Base-by-base conservation (phyloP, 2,797 vertebrate genomes). In the Schizothorax lantsangensis region DNA sequence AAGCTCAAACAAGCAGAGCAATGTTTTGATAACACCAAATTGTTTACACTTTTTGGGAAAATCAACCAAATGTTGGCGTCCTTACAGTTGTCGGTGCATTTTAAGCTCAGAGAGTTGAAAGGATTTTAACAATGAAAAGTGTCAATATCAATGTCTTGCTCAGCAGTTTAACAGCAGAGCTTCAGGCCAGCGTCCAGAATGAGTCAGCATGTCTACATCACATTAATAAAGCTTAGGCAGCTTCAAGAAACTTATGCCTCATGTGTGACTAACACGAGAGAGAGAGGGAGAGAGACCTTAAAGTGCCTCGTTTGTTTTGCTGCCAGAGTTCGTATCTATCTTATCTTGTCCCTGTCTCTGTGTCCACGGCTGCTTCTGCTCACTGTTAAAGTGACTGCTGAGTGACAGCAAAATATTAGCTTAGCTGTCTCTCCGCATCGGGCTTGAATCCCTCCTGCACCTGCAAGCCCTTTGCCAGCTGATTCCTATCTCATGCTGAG, bases 401-500 rank as follows among this genome's bases (percentile, higher is more conserved):
- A 89, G 89, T 89, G 88, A 88, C 88, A 83, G 86, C 59, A 79
- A 83, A 89, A 88, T 89, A 88, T 88, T 83, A 89, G 84, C 83
- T 57, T 72, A 86, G 83, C 79, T 59, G 59, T 54, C 86, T 84
- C 64, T 86, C 78, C 17, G 12, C 57, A 62, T 84, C 8, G 40
- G 59, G 79, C 79, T 72, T 15, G 62, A 84, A 74, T 84, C 88
- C 40, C 69, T 81, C 57, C 79, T 85, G 88, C 89, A 90, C 88
- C 89, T 90, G 88, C 86, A 85, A 78, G 72, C 73, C 62, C 26
- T 49, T 64, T 84, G 86, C 88, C 84, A 89, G 89, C 86, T 86
- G 84, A 64, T 85, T 64, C 40, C 47, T 80, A 84, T 88, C 84
- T 83, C 82, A 52, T 9, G 10, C 81, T 62, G 40, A 73, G 78